These are phyloP conservation scores for Chaetodon trifascialis DNA, from an alignment of 2,113 vertebrate genomes.

Conservation along the genomic window DNA sequence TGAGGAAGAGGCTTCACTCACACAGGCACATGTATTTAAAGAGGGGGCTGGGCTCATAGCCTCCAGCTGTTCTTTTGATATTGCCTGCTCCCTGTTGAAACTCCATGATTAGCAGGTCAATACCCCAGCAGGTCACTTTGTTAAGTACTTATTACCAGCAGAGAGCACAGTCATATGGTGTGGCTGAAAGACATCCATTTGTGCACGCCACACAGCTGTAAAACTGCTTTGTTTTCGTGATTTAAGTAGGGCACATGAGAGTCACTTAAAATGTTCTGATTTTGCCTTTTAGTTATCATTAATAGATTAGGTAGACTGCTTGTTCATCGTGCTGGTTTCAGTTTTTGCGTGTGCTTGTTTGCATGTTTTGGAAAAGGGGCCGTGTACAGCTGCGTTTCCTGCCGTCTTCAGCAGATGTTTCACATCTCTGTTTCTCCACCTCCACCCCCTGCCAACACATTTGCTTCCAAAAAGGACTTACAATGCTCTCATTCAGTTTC, in stretches of 20 bases:
- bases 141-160: slow-evolving; percentile 68
- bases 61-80: slow-evolving; percentile 75
- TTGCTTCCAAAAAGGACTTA: slow-evolving; percentile 25
- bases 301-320: not conserved
- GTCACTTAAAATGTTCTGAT: not conserved
- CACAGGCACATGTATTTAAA: slow-evolving; percentile 46
- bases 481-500: slow-evolving; percentile 39
- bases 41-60: slow-evolving; percentile 40
- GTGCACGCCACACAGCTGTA: slow-evolving; percentile 2
- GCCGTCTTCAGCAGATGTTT: slow-evolving; percentile 60
- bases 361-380: slow-evolving; percentile 25
- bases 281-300: not conserved
- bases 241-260: not conserved
- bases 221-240: slow-evolving; percentile 18
- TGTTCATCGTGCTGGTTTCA: not conserved
- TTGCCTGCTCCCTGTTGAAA: slow-evolving; percentile 64
- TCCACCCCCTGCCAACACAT: slow-evolving; percentile 32
- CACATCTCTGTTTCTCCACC: slow-evolving; percentile 41
- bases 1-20: slow-evolving; percentile 15
- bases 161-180: slow-evolving; percentile 46
- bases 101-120: slow-evolving; percentile 77
- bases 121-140: slow-evolving; percentile 73
- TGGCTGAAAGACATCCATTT: slow-evolving; percentile 39
- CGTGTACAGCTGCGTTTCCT: slow-evolving; percentile 54
- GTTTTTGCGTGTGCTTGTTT: slow-evolving; percentile 19